phyloP scores from a whole-genome alignment of 2,797 vertebrate species.

The Heliangelus exortis region DNA sequence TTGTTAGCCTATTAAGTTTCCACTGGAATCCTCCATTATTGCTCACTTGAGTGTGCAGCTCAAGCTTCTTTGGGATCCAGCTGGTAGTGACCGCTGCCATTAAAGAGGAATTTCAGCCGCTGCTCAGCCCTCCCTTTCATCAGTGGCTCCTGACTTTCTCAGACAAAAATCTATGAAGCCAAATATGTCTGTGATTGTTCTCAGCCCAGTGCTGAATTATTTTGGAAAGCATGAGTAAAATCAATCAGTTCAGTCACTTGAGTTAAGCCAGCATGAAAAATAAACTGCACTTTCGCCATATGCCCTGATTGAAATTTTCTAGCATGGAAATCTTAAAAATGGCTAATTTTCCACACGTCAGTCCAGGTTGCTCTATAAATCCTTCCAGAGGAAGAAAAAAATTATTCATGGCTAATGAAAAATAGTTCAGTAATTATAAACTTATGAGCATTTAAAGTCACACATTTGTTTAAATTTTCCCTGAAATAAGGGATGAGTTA shows the following conservation, averaged over 20 bases:
- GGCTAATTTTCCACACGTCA: slow-evolving; percentile 47
- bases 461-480: slow-evolving; percentile 38
- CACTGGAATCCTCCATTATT: slow-evolving; percentile 53
- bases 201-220: slow-evolving; percentile 24
- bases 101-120: slow-evolving; percentile 9
- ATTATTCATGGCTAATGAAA: slow-evolving; percentile 55
- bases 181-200: background rate
- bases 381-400: slow-evolving; percentile 40
- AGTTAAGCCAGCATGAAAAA: slow-evolving; percentile 58
- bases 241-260: slow-evolving; percentile 41
- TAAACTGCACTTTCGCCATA: background rate
- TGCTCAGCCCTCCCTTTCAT: background rate
- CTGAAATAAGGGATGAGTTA: background rate
- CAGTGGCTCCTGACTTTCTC: slow-evolving; percentile 17
- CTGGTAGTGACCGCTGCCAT: background rate
- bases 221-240: slow-evolving; percentile 51
- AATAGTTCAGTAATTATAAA: slow-evolving; percentile 51
- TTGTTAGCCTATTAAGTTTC: slow-evolving; percentile 69
- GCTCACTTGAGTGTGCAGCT: slow-evolving; percentile 14
- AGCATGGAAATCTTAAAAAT: slow-evolving; percentile 62
- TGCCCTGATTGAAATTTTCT: slow-evolving; percentile 56
- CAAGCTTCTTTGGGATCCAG: slow-evolving; percentile 29
- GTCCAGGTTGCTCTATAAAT: slow-evolving; percentile 53
- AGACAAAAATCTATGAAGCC: slow-evolving; percentile 38
- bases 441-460: slow-evolving; percentile 38